A percentile compares a stretch with the other conserved stretches of the same genome.
These are phyloP conservation scores for Gordius sp. DNA, from an alignment of 2,888 invertebrate genomes.

Conservation along the genomic window DNA sequence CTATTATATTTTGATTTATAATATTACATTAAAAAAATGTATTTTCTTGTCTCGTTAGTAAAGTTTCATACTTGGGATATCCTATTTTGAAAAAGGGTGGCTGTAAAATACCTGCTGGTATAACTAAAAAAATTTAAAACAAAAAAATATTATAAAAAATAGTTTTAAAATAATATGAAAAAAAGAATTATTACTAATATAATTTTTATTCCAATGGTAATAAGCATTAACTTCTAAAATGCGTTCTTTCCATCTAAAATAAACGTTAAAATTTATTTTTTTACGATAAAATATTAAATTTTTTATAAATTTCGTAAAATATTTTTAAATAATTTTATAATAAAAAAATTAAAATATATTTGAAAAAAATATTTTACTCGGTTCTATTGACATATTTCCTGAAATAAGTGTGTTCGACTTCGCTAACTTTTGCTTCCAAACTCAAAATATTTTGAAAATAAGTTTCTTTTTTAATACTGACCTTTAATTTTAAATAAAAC, in stretches of 20 bases:
- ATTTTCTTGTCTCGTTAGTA: too few species aligned
- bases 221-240: conserved; percentile 10
- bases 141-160: too few species aligned
- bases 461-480: not conserved
- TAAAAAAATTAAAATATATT: too few species aligned
- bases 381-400: conserved; percentile 11
- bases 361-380: too few species aligned
- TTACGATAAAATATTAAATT: too few species aligned
- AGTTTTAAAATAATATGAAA: too few species aligned
- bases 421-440: not conserved
- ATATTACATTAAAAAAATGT: too few species aligned
- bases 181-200: not conserved
- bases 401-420: not conserved
- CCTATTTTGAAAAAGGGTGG: not conserved
- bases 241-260: not conserved
- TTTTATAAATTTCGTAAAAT: too few species aligned
- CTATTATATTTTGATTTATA: not conserved
- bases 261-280: too few species aligned
- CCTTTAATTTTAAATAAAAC: not conserved
- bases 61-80: conserved; percentile 2
- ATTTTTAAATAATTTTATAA: too few species aligned
- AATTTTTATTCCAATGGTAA: conserved; percentile 13
- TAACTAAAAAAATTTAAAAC: conserved; percentile 9
- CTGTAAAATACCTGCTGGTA: conserved; percentile 6
- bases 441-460: not conserved